phyloP scores from a whole-genome alignment of 2,113 vertebrate species.

The Tachysurus fulvidraco region DNA sequence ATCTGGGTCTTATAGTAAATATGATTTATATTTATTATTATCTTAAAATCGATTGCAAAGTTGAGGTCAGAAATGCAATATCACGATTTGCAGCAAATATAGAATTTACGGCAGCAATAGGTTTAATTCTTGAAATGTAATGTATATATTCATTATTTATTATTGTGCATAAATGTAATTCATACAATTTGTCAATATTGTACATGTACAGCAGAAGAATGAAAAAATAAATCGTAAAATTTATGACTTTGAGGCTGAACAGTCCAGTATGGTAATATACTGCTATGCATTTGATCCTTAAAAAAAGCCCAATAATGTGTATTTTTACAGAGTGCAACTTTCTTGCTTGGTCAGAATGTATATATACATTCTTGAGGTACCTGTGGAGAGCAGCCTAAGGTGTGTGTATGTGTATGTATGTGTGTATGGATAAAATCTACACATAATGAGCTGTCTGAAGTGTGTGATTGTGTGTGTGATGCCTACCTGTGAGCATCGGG shows the following conservation, averaged over 20 bases:
- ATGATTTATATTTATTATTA: conserved; percentile 46
- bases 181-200: not conserved
- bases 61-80: not conserved
- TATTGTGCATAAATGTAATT: not conserved
- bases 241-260: not conserved
- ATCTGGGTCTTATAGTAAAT: conserved; percentile 20
- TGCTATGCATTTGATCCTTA: not conserved
- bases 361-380: not conserved
- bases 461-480: not conserved
- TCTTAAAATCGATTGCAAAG: conserved; percentile 45
- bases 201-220: not conserved
- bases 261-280: too few species aligned
- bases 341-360: not conserved
- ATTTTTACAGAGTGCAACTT: not conserved
- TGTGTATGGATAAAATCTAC: not conserved
- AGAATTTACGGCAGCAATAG: not conserved
- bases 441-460: not conserved
- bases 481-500: conserved; percentile 69
- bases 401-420: conserved; percentile 4
- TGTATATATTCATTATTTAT: not conserved
- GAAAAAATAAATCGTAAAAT: not conserved
- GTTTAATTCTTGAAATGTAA: not conserved
- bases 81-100: not conserved
- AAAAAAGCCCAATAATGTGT: not conserved
- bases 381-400: not conserved